These are phyloP conservation scores for Merluccius polli DNA, from an alignment of 2,797 vertebrate species.

Conservation along the genomic window DNA sequence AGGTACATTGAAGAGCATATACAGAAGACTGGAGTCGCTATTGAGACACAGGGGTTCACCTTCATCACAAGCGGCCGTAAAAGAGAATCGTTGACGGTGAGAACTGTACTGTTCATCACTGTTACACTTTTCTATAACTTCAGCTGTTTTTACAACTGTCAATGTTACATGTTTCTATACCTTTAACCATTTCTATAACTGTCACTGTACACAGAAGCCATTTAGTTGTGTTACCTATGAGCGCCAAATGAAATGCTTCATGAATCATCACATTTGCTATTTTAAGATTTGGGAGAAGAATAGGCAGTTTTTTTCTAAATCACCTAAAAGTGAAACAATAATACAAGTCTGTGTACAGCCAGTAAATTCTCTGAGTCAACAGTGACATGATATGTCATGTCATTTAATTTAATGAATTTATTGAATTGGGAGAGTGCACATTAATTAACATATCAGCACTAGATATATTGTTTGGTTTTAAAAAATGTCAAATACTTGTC, in stretches of 20 bases:
- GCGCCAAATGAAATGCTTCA: neutral
- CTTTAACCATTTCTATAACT: neutral
- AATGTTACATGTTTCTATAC: neutral
- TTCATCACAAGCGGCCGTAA: slow-evolving; percentile 80
- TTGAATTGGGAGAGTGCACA: too few relatives aligned
- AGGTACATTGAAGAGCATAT: slow-evolving; percentile 83
- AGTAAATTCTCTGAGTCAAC: neutral
- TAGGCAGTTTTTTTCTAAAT: neutral
- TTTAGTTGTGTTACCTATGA: neutral
- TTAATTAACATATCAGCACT: too few relatives aligned
- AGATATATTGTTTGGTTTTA: too few relatives aligned
- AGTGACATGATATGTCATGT: neutral
- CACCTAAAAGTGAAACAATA: neutral
- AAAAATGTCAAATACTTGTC: too few relatives aligned
- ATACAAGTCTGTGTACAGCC: neutral
- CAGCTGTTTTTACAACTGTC: neutral
- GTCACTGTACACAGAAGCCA: neutral
- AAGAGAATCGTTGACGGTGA: slow-evolving; percentile 78
- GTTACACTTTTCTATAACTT: neutral
- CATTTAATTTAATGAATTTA: too few relatives aligned
- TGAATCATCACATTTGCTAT: neutral
- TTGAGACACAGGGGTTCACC: slow-evolving; percentile 80
- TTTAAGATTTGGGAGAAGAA: neutral
- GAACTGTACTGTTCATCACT: slow-evolving; percentile 21
- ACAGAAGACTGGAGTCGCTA: slow-evolving; percentile 79